Percentiles rank a stretch among this genome's conserved stretches.
These are phyloP conservation scores for Orchestia grillus DNA, from an alignment of 1,140 invertebrate species.

Conservation along the genomic window DNA sequence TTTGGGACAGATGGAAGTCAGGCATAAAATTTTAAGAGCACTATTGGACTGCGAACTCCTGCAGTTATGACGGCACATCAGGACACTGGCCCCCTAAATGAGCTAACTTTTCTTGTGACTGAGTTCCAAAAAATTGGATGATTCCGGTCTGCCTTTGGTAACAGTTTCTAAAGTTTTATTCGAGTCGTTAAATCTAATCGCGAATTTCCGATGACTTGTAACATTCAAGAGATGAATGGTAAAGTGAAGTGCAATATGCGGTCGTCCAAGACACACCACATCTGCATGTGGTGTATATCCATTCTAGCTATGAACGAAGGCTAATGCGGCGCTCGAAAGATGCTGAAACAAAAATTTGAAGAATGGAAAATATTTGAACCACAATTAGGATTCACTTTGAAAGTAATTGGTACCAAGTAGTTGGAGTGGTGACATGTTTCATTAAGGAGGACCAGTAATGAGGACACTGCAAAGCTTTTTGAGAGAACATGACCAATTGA, in stretches of 20 bases:
- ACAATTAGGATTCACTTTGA: too few relatives aligned
- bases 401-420: too few relatives aligned
- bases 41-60: slow-evolving; percentile 31
- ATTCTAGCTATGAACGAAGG: too few relatives aligned
- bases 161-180: background rate
- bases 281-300: too few relatives aligned
- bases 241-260: background rate
- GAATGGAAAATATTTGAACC: too few relatives aligned
- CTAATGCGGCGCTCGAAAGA: too few relatives aligned
- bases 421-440: too few relatives aligned
- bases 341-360: too few relatives aligned
- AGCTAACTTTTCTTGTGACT: slow-evolving; percentile 28
- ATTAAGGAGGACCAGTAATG: too few relatives aligned
- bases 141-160: background rate
- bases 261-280: too few relatives aligned
- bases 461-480: too few relatives aligned
- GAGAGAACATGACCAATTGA: too few relatives aligned
- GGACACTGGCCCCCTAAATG: slow-evolving; percentile 1
- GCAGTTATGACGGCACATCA: background rate
- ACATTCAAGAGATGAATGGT: background rate
- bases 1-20: slow-evolving; percentile 34
- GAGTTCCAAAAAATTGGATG: slow-evolving; percentile 17
- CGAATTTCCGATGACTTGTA: background rate
- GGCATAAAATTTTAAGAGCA: slow-evolving; percentile 46
- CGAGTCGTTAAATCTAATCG: background rate